A percentile compares a stretch with the other conserved stretches of the same genome.
Conservation (phyloP, 2,888 invertebrate species). For the Ceriagrion tenellum region DNA sequence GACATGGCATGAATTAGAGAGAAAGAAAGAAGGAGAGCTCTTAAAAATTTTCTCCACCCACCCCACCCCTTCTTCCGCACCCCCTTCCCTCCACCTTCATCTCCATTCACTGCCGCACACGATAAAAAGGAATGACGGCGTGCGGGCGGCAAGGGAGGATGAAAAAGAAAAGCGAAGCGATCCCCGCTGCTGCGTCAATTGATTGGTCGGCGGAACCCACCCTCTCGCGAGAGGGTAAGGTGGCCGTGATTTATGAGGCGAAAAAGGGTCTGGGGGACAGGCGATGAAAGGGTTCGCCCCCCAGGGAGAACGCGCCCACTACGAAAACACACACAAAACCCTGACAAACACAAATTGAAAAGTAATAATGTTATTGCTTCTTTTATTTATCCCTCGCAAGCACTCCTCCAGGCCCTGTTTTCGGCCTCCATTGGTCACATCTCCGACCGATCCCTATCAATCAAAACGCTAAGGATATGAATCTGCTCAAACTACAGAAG, state of each 20-base stretch:
- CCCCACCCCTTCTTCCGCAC: background rate
- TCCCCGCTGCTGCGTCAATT: background rate
- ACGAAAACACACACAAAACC: background rate
- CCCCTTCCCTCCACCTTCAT: background rate
- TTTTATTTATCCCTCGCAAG: background rate
- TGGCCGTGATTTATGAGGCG: background rate
- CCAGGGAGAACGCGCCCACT: background rate
- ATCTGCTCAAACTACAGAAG: background rate
- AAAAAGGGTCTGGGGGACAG: background rate
- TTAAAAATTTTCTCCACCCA: background rate
- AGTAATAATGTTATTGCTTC: background rate
- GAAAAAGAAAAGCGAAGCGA: background rate
- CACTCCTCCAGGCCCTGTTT: background rate
- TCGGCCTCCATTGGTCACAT: background rate
- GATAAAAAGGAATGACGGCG: background rate
- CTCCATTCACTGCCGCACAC: background rate
- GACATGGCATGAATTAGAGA: too few relatives aligned
- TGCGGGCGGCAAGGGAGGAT: background rate
- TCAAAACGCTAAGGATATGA: background rate
- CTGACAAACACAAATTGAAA: conserved; percentile 10
- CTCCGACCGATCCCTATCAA: background rate
- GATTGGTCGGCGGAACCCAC: background rate
- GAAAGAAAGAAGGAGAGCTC: background rate
- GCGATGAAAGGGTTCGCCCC: background rate
- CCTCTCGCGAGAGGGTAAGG: too few relatives aligned